These are phyloP conservation scores for Brachionus sp. DNA, from an alignment of 1,140 invertebrate species.

Conservation along the genomic window DNA sequence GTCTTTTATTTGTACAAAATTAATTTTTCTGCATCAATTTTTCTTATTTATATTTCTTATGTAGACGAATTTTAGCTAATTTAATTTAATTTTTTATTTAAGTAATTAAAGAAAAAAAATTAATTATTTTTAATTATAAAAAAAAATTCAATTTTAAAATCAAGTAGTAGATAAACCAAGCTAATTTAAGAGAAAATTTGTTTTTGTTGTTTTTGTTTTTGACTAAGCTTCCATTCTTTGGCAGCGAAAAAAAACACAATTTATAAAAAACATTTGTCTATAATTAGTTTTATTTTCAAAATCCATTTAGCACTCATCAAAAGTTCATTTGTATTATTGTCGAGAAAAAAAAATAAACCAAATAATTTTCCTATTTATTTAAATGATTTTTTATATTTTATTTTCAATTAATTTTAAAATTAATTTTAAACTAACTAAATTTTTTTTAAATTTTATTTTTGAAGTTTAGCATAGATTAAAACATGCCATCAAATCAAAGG, in stretches of 20 bases:
- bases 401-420: background rate
- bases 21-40: background rate
- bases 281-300: background rate
- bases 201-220: background rate
- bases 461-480: background rate
- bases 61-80: background rate
- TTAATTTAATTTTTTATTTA: too few species aligned
- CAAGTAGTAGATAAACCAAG: too few species aligned
- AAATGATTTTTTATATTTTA: background rate
- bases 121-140: background rate
- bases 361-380: background rate
- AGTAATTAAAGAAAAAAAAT: background rate
- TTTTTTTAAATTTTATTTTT: background rate
- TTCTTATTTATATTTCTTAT: too few species aligned
- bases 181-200: background rate
- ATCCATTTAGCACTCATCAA: background rate
- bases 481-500: slow-evolving; percentile 19
- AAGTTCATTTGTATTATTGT: background rate
- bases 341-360: background rate
- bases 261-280: background rate
- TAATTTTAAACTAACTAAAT: background rate
- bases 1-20: background rate
- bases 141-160: background rate
- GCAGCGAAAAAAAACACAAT: background rate
- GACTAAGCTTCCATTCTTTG: background rate